Evolutionary conservation across 2,888 invertebrate genomes (phyloP), one percentile per base, ranked within the genome.

Genomic region (Limnephilus lunatus): DNA sequence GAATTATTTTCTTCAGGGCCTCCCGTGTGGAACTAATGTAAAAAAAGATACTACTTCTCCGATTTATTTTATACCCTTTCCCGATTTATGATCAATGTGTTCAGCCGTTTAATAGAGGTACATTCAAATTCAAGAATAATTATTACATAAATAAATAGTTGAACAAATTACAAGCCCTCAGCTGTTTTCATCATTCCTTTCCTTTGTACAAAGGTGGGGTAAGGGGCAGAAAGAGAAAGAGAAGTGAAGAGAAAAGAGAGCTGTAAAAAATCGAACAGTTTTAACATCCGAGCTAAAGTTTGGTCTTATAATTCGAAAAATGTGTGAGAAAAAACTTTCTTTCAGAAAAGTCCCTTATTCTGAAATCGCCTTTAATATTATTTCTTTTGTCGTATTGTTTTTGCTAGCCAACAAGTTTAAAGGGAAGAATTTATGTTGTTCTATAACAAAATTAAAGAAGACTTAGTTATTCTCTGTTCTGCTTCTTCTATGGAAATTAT

Each of bases 221-320:
- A 15, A 35, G 35, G 15, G 83, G 35, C 32, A 15, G 25, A 68
- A 68, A 83, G 83, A 31, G 32, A 83, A 35, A 35, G 83, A 83
- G 25, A 32, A 11, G 19, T 32, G 25, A 32, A 32, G 31, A 83
- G 35, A 32, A 35, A 32, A 35, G 25, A 83, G 25, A 25, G 25
- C 25, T 83, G 83, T 83, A 39, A 83, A 83, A 83, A 35, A 83
- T 25, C 83, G 19, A 83, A 32, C 83, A 32, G 83, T 83, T 83
- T 83, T 19, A 83, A 83, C 83, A 35, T 32, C 83, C 83, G 35
- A 32, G 19, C 83, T n/a, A 83, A 83, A 83, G 35, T 83, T 83
- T 35, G 35, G 25, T 83, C 83, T 35, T 31, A 35, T 83, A 83
- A 83, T 83, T 35, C 83, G 35, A 83, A 35, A 35, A 83, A 83